Base-by-base conservation (phyloP, 2,888 invertebrate species). In the Rhorus exstirpatorius region DNA sequence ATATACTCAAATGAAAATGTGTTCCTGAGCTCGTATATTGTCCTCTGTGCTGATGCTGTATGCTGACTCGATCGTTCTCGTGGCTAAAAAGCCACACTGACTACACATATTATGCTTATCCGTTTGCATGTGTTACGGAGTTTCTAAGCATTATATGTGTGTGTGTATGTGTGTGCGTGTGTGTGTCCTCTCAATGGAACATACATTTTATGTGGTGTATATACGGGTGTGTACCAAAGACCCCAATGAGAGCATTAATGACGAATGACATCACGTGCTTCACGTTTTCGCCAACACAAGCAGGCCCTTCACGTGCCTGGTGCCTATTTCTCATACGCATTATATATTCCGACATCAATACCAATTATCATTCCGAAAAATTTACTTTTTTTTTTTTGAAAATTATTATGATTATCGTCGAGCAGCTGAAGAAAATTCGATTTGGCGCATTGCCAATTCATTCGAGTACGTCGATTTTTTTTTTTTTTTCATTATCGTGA, bases 251-350 rank as follows among this genome's bases (percentile, higher is more conserved):
- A 83, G 81, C 81, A 83, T 88, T 89, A 89, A 89, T 87, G 89
- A 88, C 86, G 78, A 83, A 85, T 89, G 88, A 90, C 88, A 87
- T 89, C 88, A 76, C 79, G 24, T 26, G 17, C 58, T 68, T 53
- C 49, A 60, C 53, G 31, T 68, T 44, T 12, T 44, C 21, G 38
- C 21, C 49, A 60, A 10, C 17, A 21, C 49, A n/a, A 17, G 14
- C 35, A 24, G 19, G 41, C 53, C 10, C 46, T 17, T 35, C 38
- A 14, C 44, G n/a, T n/a, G n/a, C n/a, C n/a, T n/a, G n/a, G n/a
- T n/a, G n/a, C n/a, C n/a, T 6, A 6, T 6, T 31, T 31, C 31
- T 31, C 2, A 31, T 6, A 6, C 31, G 6, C 3, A 31, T 3
- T 31, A 3, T 3, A 60, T 67, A 46, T 26, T 31, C 35, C 35